Percentiles rank a stretch among this genome's conserved stretches.
Conservation (phyloP, 2,888 invertebrate genomes). For the Andrena camellia region DNA sequence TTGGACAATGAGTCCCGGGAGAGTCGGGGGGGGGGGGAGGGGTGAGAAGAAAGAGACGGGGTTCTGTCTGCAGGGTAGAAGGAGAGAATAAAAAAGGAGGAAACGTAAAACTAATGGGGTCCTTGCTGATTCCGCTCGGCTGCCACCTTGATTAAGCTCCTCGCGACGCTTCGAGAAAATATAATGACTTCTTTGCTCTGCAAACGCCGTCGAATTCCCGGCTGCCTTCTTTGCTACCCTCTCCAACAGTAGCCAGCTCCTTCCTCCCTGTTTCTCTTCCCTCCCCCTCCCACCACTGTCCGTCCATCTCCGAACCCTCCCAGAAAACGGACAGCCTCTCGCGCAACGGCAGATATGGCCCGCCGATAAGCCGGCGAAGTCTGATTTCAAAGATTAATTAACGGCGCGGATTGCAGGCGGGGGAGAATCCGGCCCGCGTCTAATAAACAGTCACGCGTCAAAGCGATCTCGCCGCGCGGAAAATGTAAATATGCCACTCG, state of each 20-base stretch:
- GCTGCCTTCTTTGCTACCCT: constrained; percentile 34
- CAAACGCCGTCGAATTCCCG: constrained; percentile 76
- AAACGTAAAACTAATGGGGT: constrained; percentile 83
- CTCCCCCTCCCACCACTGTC: constrained; percentile 18
- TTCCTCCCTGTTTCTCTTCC: constrained; percentile 17
- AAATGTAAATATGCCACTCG: constrained; percentile 21
- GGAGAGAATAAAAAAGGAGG: constrained; percentile 69
- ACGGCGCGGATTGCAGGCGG: neutral
- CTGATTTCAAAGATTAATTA: constrained; percentile 53
- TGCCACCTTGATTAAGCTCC: constrained; percentile 84
- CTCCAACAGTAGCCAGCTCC: constrained; percentile 1
- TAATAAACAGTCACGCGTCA: constrained; percentile 48
- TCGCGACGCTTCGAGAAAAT: constrained; percentile 84
- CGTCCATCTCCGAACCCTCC: constrained; percentile 5
- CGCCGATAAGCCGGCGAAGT: constrained; percentile 3
- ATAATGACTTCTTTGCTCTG: constrained; percentile 83
- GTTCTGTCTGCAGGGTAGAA: constrained; percentile 47
- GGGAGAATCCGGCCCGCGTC: neutral
- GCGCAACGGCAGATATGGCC: neutral
- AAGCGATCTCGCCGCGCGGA: constrained; percentile 18
- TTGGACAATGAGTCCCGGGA: constrained; percentile 83
- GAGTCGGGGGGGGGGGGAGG: no score
- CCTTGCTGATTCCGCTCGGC: constrained; percentile 84
- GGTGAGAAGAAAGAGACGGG: constrained; percentile 35
- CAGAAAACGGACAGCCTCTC: neutral